Percentiles rank a stretch among this genome's conserved stretches.
phyloP scores from a whole-genome alignment of 2,888 invertebrate genomes.

The Drosophila dives region DNA sequence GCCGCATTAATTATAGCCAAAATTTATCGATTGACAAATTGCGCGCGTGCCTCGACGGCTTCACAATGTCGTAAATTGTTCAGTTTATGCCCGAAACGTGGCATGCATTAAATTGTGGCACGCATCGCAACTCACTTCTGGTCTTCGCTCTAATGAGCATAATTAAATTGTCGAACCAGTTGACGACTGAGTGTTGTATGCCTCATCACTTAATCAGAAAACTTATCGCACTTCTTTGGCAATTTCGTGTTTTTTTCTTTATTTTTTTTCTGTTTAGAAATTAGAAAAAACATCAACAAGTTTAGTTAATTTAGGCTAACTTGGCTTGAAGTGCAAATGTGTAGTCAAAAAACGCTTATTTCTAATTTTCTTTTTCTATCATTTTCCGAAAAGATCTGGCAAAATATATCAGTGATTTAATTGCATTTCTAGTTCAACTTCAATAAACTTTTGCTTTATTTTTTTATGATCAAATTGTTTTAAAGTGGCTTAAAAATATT shows the following conservation, averaged over 20 bases:
- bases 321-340: constrained; percentile 50
- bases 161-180: constrained; percentile 61
- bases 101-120: constrained; percentile 62
- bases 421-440: constrained; percentile 46
- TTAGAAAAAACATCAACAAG: constrained; percentile 44
- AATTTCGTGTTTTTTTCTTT: constrained; percentile 8
- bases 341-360: constrained; percentile 20
- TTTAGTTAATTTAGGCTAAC: constrained; percentile 17
- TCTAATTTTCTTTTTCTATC: constrained; percentile 32
- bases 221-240: constrained; percentile 34
- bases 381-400: constrained; percentile 51
- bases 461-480: constrained; percentile 3
- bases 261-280: constrained; percentile 20
- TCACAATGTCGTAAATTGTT: constrained; percentile 57
- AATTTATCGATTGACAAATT: constrained; percentile 80
- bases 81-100: constrained; percentile 71
- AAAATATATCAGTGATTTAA: constrained; percentile 58
- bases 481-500: background rate
- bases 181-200: constrained; percentile 38
- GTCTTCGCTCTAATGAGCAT: constrained; percentile 45
- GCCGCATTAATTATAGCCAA: constrained; percentile 71
- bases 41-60: constrained; percentile 62
- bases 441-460: background rate
- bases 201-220: constrained; percentile 24
- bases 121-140: constrained; percentile 8